phyloP scores from a whole-genome alignment of 2,888 invertebrate species.

The Diaprepes abbreviatus region DNA sequence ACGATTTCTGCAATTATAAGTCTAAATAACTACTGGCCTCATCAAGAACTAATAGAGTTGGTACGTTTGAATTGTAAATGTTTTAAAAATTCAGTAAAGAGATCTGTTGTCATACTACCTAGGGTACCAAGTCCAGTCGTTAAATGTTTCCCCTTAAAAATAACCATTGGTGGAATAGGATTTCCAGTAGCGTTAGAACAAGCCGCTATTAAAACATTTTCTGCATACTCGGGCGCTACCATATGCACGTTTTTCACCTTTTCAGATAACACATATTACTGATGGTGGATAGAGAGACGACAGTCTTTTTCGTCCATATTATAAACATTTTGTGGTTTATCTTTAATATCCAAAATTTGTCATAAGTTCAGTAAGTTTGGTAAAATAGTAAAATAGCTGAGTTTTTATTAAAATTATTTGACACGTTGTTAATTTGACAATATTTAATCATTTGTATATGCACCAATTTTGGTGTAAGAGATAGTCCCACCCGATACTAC shows the following conservation, averaged over 20 bases:
- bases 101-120: constrained; percentile 5
- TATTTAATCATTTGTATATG: too few species aligned
- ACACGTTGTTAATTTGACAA: too few species aligned
- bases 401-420: constrained; percentile 39
- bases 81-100: constrained; percentile 1
- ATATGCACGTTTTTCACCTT: constrained; percentile 57
- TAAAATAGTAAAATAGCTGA: constrained; percentile 40
- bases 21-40: constrained; percentile 7
- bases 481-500: too few species aligned
- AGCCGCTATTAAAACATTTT: constrained; percentile 58
- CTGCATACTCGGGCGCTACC: constrained; percentile 47
- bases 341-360: neutral
- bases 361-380: too few species aligned
- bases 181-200: constrained; percentile 54
- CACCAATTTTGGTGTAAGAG: too few species aligned
- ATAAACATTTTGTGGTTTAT: constrained; percentile 48
- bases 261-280: constrained; percentile 50
- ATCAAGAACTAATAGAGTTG: constrained; percentile 5
- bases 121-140: constrained; percentile 4
- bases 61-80: constrained; percentile 8
- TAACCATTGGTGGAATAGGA: neutral
- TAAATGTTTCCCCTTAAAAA: constrained; percentile 9
- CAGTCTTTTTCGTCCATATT: constrained; percentile 57
- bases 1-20: neutral
- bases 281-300: constrained; percentile 51